Base-by-base conservation (phyloP, 1,140 invertebrate genomes). In the Bombus superbus region DNA sequence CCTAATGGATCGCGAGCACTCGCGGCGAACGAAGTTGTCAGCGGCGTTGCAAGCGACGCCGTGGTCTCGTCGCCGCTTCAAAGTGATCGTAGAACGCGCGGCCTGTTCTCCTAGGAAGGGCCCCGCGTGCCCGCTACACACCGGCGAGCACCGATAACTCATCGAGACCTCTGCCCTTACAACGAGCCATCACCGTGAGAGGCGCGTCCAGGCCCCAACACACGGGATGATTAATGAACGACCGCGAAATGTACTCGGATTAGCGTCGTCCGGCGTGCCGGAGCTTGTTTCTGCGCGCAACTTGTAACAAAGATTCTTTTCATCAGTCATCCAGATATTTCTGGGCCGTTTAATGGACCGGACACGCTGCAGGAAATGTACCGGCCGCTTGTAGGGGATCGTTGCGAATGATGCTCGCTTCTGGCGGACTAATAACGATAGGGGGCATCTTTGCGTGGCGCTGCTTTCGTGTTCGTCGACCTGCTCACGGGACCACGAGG, bases 81-180 rank as follows among this genome's bases (percentile, higher is more conserved):
- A 89, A 89, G 88, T 72, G 85, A 76, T 86, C 85, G 68, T 73
- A 35, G 79, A 40, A 57, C 28, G 78, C 42, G 44, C 57, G 44
- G 53, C n/a, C 35, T 66, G 62, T 59, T 71, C 83, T 86, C 74
- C 53, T 44, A 62, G 53, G 74, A 79, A 44, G 32, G 57, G 72
- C 22, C 44, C 64, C 72, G 77, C 76, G 59, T n/a, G 83, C 87
- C 83, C 66, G 85, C 68, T 85, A 66, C 68, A 66, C 47, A 38
- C 78, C 68, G 57, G 59, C 79, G 74, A 69, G 79, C 86, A 57
- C 81, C 87, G 88, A 89, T 89, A 89, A 89, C 85, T 90, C 89
- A 90, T 84, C 78, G 78, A 47, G 89, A 90, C 88, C 87, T 89
- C 77, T 89, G 87, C 79, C 85, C 84, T 86, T 86, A 74, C 85